Evolutionary conservation across 2,113 vertebrate genomes (phyloP), one percentile per base, ranked within the genome.

Genomic region (Corythoichthys intestinalis): DNA sequence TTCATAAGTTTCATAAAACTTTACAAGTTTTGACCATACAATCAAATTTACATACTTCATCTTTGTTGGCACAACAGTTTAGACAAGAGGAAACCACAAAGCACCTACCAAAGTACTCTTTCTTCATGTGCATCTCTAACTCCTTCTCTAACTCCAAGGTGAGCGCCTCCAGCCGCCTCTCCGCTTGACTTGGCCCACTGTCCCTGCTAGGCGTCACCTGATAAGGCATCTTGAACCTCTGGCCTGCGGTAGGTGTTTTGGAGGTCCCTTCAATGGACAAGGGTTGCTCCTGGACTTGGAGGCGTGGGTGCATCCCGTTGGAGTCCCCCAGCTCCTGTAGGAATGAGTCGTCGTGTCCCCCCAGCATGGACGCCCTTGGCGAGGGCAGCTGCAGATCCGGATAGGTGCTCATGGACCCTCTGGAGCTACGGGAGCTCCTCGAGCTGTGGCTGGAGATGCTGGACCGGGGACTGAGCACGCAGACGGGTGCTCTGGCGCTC

Each of bases 81-180:
- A 28, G 53, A 6, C 28, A 28, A 34, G 9, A 58, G 6, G 12
- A 15, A 6, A 58, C 56, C 35, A 58, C 2, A 34, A 14, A 37
- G 12, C 39, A 91, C 95, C 94, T 92, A 99, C 97, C 96, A 71
- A 98, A 98, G 82, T 98, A 99, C 68, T 99, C 97, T 86, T 96
- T 96, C 82, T 97, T 96, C 87, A 94, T 93, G 90, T 96, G 96
- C 91, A 95, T 93, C 90, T 98, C 96, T 83, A 99, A 90, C 88
- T 98, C 96, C 85, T 94, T 96, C 85, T 98, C 96, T 89, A 98
- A 93, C 93, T 98, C 96, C 73, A 95, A 78, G n/a, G 96, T 97
- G 71, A 98, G 92, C 47, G 94, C 96, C 88, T 98, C 96, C 82
- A 98, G 93, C 78, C 95, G 84, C 73, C 91, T 91, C 92, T 98